Percentiles rank a stretch among this genome's conserved stretches.
Conservation (phyloP, 92 coral and sea anemone genomes). For the Zoanthus solanderi region DNA sequence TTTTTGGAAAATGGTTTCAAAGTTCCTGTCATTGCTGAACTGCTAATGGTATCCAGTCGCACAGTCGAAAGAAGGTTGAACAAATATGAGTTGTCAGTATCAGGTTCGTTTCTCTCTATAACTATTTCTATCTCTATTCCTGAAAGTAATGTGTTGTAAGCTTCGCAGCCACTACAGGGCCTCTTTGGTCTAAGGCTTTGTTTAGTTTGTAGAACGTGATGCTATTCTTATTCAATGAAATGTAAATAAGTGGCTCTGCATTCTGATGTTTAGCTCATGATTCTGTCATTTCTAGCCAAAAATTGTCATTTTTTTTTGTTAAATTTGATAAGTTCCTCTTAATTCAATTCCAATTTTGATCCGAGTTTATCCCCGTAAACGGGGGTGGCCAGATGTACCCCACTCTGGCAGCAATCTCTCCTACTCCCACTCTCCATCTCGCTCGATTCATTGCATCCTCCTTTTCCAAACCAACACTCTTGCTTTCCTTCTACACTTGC, state of each 20-base stretch:
- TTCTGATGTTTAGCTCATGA: slow-evolving; percentile 13
- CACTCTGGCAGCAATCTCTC: no score
- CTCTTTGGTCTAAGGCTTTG: slow-evolving; percentile 24
- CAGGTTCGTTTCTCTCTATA: slow-evolving; percentile 55
- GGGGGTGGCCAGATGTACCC: no score
- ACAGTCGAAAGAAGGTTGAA: slow-evolving; percentile 64
- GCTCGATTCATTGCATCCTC: no score
- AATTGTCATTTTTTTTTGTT: background rate
- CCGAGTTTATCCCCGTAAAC: no score
- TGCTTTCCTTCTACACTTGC: no score
- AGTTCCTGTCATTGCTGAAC: slow-evolving; percentile 70
- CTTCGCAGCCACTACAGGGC: background rate
- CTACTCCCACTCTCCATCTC: no score
- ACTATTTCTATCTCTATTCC: background rate
- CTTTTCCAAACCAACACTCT: no score
- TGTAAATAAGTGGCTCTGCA: slow-evolving; percentile 30
- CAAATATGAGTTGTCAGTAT: slow-evolving; percentile 60
- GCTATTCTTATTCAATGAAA: slow-evolving; percentile 22
- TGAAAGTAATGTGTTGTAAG: slow-evolving; percentile 36
- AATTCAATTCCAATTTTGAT: no score
- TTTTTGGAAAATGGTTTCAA: slow-evolving; percentile 65
- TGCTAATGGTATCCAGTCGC: slow-evolving; percentile 70
- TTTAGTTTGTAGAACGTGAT: slow-evolving; percentile 15
- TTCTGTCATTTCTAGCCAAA: slow-evolving; percentile 17
- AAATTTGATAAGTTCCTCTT: slow-evolving; percentile 12